A percentile compares a stretch with the other conserved stretches of the same genome.
Evolutionary conservation across 1,140 invertebrate genomes (phyloP).

Genomic region (Drosophila arizonae): DNA sequence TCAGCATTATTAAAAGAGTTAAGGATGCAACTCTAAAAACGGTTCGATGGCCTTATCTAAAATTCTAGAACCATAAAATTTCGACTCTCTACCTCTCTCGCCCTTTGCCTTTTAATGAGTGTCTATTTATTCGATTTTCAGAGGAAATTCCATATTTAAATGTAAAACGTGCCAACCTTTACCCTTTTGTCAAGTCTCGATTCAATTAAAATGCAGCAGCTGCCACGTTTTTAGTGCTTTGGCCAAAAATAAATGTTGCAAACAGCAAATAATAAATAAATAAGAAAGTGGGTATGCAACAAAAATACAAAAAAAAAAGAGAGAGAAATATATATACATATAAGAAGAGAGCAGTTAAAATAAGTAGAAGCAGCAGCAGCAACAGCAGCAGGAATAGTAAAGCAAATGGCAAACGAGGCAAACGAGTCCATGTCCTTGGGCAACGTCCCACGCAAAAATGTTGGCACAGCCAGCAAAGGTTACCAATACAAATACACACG

Average conservation of each 20-base stretch:
- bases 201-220: conserved; percentile 45
- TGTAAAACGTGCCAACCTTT: conserved; percentile 1
- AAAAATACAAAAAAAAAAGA: conserved; percentile 32
- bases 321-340: conserved; percentile 1
- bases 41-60: no score
- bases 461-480: conserved; percentile 70
- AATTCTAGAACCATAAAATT: no score
- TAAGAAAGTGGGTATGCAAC: conserved; percentile 55
- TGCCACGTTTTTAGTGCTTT: conserved; percentile 37
- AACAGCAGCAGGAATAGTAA: conserved; percentile 32
- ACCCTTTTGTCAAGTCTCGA: conserved; percentile 21
- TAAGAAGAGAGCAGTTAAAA: conserved; percentile 27
- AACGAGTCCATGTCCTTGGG: conserved; percentile 81
- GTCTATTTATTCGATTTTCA: no score
- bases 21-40: no score
- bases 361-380: conserved; percentile 25
- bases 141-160: background rate
- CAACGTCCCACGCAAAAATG: conserved; percentile 79
- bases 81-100: no score
- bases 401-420: conserved; percentile 54
- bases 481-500: conserved; percentile 58
- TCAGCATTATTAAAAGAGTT: no score
- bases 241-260: conserved; percentile 63
- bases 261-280: conserved; percentile 72
- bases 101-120: no score